Conservation (phyloP, 2,113 vertebrate species). For the Triplophysa tibetana region DNA sequence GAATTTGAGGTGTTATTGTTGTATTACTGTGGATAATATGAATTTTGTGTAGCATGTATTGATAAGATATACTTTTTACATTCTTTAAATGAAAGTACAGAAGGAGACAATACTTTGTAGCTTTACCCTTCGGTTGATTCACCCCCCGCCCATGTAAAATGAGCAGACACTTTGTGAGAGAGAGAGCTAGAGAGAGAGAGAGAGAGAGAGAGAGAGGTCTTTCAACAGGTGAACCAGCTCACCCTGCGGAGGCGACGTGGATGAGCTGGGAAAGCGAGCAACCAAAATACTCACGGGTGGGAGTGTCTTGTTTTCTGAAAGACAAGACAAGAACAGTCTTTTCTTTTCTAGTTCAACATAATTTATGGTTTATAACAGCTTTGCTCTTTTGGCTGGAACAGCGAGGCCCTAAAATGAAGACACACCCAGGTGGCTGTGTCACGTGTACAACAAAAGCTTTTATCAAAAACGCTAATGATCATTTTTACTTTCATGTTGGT, state of each 20-base stretch:
- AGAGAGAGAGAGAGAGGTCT: not conserved
- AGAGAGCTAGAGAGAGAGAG: not conserved
- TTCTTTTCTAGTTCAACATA: slow-evolving; percentile 43
- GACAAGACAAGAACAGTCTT: slow-evolving; percentile 48
- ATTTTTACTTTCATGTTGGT: slow-evolving; percentile 55
- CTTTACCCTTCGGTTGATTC: too few species aligned
- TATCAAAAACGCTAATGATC: slow-evolving; percentile 56
- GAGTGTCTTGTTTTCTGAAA: slow-evolving; percentile 20
- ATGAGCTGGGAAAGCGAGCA: slow-evolving; percentile 24
- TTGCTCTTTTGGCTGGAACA: slow-evolving; percentile 53
- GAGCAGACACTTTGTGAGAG: not conserved
- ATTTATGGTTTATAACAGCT: slow-evolving; percentile 40
- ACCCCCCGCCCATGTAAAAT: not conserved
- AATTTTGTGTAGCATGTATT: too few species aligned
- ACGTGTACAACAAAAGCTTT: slow-evolving; percentile 44
- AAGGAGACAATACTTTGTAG: too few species aligned
- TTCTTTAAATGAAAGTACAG: too few species aligned
- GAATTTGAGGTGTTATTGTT: too few species aligned
- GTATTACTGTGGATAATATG: too few species aligned
- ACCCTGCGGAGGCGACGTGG: slow-evolving; percentile 40
- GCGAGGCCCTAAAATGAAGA: slow-evolving; percentile 50
- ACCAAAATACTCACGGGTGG: slow-evolving; percentile 37
- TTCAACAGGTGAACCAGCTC: slow-evolving; percentile 34
- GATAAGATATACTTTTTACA: too few species aligned
- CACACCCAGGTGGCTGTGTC: slow-evolving; percentile 52